phyloP scores from a whole-genome alignment of 2,113 vertebrate genomes.

The Carassius carassius region DNA sequence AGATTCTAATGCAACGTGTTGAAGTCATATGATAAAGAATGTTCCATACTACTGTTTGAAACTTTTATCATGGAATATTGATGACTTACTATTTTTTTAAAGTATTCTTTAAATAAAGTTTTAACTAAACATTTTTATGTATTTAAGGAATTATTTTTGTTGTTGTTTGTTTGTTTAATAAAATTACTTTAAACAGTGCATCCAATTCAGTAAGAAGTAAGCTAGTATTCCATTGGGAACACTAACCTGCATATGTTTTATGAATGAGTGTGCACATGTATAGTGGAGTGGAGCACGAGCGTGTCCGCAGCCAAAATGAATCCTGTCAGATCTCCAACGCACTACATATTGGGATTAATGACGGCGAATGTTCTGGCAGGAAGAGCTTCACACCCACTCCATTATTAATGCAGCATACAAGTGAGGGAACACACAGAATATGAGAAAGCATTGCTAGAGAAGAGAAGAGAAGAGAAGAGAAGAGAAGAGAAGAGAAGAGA shows the following conservation, averaged over 20 bases:
- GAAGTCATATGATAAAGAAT: neutral
- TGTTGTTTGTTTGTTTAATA: no score
- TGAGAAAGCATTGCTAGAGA: neutral
- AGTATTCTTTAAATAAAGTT: neutral
- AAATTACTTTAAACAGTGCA: neutral
- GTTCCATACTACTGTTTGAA: neutral
- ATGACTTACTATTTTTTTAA: neutral
- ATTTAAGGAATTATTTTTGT: no score
- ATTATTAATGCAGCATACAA: constrained; percentile 61
- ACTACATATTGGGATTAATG: constrained; percentile 64
- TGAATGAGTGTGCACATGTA: neutral
- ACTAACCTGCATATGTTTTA: neutral
- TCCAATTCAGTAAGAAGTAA: neutral
- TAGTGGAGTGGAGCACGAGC: constrained; percentile 2
- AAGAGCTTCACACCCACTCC: constrained; percentile 58
- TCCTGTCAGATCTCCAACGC: constrained; percentile 54
- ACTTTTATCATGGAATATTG: neutral
- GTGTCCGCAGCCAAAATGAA: constrained; percentile 48
- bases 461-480: neutral
- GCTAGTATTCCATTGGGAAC: constrained; percentile 2
- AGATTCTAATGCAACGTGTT: neutral
- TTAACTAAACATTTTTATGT: no score
- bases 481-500: neutral
- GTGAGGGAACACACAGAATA: constrained; percentile 23
- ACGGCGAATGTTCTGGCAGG: constrained; percentile 53